These are phyloP conservation scores for Sigmodon hispidus DNA, from an alignment of 2,113 vertebrate species.

Conservation along the genomic window DNA sequence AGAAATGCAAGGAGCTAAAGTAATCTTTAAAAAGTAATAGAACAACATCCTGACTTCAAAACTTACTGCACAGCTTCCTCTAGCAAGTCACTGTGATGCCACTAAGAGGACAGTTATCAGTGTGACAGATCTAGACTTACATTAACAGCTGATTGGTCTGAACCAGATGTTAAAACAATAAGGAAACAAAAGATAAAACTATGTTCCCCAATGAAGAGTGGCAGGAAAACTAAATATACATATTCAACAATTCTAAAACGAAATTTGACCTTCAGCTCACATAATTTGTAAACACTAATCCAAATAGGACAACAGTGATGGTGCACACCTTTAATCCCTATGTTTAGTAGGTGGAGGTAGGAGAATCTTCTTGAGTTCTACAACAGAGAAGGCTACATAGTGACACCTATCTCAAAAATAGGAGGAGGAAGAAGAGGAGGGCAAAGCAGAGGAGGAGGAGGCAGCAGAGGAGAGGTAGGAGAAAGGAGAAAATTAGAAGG, in stretches of 20 bases:
- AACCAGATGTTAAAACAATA: not conserved
- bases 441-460: not conserved
- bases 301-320: not conserved
- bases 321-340: not conserved
- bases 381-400: not conserved
- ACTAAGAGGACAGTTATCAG: not conserved
- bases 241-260: not conserved
- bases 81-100: not conserved
- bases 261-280: not conserved
- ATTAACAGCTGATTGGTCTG: not conserved
- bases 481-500: accelerated
- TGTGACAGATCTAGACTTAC: not conserved
- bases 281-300: conserved; percentile 20
- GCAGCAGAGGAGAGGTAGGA: not conserved
- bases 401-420: not conserved
- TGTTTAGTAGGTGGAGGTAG: not conserved
- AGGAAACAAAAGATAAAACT: not conserved
- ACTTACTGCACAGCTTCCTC: not conserved
- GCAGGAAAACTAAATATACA: not conserved
- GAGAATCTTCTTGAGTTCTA: not conserved
- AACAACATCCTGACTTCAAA: not conserved
- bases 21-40: not conserved
- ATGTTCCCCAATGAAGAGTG: conserved; percentile 4
- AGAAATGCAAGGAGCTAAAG: not conserved
- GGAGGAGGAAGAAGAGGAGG: not conserved